A percentile compares a stretch with the other conserved stretches of the same genome.
These are phyloP conservation scores for Stegana nigrithorax DNA, from an alignment of 2,888 invertebrate species.

Conservation along the genomic window DNA sequence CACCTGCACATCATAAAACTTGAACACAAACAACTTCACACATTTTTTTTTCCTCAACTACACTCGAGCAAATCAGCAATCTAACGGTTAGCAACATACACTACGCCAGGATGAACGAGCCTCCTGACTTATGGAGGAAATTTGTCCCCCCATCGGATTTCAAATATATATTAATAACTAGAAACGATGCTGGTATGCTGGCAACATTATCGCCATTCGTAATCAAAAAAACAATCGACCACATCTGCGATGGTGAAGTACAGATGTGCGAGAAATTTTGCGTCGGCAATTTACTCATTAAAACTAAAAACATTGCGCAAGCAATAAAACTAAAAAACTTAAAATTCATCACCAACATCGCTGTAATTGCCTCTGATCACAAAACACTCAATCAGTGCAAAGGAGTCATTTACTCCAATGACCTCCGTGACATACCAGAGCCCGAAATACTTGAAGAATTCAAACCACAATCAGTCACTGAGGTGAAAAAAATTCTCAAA, in stretches of 20 bases:
- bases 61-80: too few species aligned
- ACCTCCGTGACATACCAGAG: neutral
- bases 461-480: neutral
- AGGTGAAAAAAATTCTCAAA: neutral
- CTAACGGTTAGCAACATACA: too few species aligned
- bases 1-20: too few species aligned
- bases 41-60: too few species aligned
- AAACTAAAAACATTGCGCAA: constrained; percentile 1
- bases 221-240: constrained; percentile 5
- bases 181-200: too few species aligned
- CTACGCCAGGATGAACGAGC: too few species aligned
- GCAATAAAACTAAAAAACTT: neutral
- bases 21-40: too few species aligned
- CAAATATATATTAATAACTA: too few species aligned
- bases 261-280: neutral
- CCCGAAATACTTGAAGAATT: neutral
- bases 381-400: constrained; percentile 4
- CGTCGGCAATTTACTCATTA: neutral
- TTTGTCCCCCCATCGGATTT: too few species aligned
- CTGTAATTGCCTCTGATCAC: constrained; percentile 8
- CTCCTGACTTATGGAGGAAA: too few species aligned
- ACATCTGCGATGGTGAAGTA: neutral
- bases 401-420: constrained; percentile 9
- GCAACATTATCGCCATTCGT: constrained; percentile 7
- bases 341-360: neutral